Base-by-base conservation (phyloP, 1,140 invertebrate species). In the Heliconius melpomene region DNA sequence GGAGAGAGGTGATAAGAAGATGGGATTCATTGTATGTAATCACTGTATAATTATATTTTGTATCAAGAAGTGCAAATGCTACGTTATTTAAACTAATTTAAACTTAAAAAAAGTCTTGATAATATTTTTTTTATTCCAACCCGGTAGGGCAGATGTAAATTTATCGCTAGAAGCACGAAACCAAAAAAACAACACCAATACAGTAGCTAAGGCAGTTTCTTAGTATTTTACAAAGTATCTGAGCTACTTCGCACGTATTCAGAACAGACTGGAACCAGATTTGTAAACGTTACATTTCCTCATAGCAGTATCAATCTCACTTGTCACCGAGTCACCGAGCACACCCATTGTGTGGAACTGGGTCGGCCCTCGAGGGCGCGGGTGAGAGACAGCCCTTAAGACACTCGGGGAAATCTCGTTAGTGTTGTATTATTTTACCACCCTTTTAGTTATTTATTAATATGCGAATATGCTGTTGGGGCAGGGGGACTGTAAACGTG, bases 351-450 rank as follows among this genome's bases (percentile, higher is more conserved):
- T 66, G 11, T 9, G 60, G 11, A 66, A 29, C 60, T 66, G 60
- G 60, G 60, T 66, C 60, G 60, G 60, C 60, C 23, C 60, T 66
- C 29, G 60, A 66, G 23, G 60, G 60, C 60, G 11, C 60, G 23
- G 57, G 23, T 9, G 60, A 66, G 60, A 66, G 54, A 57, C 54
- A 9, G 20, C 60, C 60, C 60, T 66, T 23, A 13, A 66, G 60
- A 29, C 60, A 66, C 57, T 66, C 9, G n/a, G 23, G 57, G 57
- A 26, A 26, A 66, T n/a, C 60, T 66, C 26, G 60, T 66, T 66
- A 66, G 60, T 66, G n/a, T 29, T 66, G 60, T 66, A 66, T 66
- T 26, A 66, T 66, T 66, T 66, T 66, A 66, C n/a, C 26, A 52
- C 50, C 13, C 57, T 23, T 60, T 60, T 60, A 23, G 9, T 29